phyloP scores from a whole-genome alignment of 2,797 vertebrate genomes.

The Myotis pilosus region DNA sequence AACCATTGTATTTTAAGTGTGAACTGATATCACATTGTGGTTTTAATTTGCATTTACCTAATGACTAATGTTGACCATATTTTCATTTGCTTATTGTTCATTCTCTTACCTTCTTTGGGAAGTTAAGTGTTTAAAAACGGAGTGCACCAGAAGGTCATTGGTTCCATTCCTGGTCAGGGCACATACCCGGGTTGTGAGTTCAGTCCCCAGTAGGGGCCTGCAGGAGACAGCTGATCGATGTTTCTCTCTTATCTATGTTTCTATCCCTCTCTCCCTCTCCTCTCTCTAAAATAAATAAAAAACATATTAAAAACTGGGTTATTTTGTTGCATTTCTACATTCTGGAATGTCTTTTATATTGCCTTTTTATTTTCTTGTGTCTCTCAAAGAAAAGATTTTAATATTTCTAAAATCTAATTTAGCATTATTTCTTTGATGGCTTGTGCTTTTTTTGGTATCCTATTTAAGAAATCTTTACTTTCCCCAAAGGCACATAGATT shows the following conservation, averaged over 20 bases:
- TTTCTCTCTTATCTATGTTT: too few relatives aligned
- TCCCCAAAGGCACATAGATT: not conserved
- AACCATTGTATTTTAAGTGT: not conserved
- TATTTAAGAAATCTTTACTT: not conserved
- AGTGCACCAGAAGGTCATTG: not conserved
- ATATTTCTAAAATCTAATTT: conserved; percentile 25
- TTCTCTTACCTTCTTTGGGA: conserved; percentile 29
- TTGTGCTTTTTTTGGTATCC: not conserved
- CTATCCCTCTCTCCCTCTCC: too few relatives aligned
- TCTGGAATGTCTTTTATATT: not conserved
- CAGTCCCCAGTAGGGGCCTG: too few relatives aligned
- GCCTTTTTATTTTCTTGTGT: conserved; percentile 28
- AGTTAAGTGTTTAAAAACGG: conserved; percentile 23
- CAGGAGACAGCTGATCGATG: too few relatives aligned
- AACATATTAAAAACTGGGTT: not conserved
- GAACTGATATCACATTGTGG: not conserved
- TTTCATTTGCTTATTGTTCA: conserved; percentile 33
- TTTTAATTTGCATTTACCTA: conserved; percentile 54
- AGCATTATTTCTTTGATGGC: not conserved
- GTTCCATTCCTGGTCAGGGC: too few relatives aligned
- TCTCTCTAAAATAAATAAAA: too few relatives aligned
- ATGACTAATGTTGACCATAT: conserved; percentile 27
- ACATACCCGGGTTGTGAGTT: too few relatives aligned
- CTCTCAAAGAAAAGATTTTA: conserved; percentile 22
- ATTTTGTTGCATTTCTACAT: not conserved